These are phyloP conservation scores for Bufo bufo DNA, from an alignment of 2,113 vertebrate species.

Conservation along the genomic window DNA sequence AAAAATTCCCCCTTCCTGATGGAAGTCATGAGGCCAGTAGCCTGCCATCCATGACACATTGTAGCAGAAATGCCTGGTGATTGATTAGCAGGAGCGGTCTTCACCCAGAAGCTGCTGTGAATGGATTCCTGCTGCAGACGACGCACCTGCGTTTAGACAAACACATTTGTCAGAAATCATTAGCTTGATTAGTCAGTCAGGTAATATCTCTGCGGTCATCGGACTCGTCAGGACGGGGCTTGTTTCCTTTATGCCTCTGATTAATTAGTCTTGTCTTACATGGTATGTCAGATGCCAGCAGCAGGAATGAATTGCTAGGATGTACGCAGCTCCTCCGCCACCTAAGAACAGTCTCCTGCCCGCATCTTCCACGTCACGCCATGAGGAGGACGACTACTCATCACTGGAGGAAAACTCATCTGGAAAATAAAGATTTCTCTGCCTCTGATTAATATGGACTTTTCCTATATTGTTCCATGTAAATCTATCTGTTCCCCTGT, in stretches of 20 bases:
- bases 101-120: background rate
- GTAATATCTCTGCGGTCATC: slow-evolving; percentile 23
- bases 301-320: slow-evolving; percentile 24
- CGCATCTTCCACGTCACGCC: background rate
- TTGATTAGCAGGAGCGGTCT: background rate
- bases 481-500: background rate
- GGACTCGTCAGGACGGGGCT: background rate
- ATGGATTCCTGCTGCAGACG: slow-evolving; percentile 1
- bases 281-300: slow-evolving; percentile 40
- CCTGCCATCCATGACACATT: background rate
- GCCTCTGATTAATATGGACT: background rate
- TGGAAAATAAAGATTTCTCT: background rate
- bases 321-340: background rate
- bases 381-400: background rate
- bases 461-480: background rate
- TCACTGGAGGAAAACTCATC: background rate
- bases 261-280: slow-evolving; percentile 53
- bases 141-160: background rate
- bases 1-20: background rate
- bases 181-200: slow-evolving; percentile 32
- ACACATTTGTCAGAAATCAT: slow-evolving; percentile 29
- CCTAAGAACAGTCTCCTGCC: background rate
- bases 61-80: background rate
- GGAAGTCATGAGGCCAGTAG: background rate
- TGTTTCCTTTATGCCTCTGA: slow-evolving; percentile 23